Evolutionary conservation across 2,888 invertebrate species (phyloP).

Genomic region (Eucera pruinosa): DNA sequence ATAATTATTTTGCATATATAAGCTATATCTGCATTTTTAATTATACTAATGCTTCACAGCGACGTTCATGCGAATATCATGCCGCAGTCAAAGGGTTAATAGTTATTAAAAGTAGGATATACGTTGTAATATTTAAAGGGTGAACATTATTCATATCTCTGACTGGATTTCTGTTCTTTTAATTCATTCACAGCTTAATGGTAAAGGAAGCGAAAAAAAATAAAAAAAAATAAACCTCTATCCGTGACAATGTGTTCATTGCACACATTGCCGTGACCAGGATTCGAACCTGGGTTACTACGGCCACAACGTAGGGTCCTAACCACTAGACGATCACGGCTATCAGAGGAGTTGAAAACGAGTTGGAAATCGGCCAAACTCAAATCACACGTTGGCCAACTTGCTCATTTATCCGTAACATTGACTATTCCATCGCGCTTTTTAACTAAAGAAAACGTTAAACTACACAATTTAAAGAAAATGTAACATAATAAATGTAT

Average conservation of each 20-base stretch:
- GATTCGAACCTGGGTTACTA: conserved; percentile 85
- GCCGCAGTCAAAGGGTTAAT: no score
- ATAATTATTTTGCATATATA: no score
- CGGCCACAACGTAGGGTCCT: conserved; percentile 85
- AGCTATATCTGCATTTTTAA: no score
- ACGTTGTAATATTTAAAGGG: no score
- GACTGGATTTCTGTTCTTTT: no score
- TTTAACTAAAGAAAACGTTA: neutral
- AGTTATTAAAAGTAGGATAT: no score
- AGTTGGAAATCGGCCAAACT: conserved; percentile 18
- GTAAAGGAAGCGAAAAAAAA: neutral
- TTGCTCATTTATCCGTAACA: conserved; percentile 48
- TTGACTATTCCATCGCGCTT: neutral
- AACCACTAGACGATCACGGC: conserved; percentile 84
- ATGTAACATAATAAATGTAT: neutral
- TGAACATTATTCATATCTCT: no score
- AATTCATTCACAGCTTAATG: no score
- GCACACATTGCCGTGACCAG: conserved; percentile 84
- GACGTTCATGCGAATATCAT: no score
- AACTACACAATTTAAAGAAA: neutral
- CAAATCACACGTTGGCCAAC: conserved; percentile 17
- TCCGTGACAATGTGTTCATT: conserved; percentile 73
- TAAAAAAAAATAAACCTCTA: conserved; percentile 59
- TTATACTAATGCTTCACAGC: no score
- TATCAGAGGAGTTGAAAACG: conserved; percentile 53